A percentile compares a stretch with the other conserved stretches of the same genome.
Evolutionary conservation across 1,140 invertebrate species (phyloP).

Genomic region (Ceratosolen fusciceps): DNA sequence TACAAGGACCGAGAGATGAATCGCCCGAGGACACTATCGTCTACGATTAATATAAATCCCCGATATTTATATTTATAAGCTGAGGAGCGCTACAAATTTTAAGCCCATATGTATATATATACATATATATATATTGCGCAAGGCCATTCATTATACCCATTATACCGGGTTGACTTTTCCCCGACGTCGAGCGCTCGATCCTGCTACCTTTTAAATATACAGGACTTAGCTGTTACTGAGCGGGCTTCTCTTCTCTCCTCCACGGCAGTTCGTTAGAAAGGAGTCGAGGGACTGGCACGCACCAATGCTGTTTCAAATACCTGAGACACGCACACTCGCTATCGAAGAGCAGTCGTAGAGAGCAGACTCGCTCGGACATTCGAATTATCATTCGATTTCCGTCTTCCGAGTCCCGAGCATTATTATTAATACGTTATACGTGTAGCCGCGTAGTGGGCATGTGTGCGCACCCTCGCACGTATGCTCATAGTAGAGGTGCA

Average conservation of each 20-base stretch:
- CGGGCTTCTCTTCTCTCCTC: conserved; percentile 32
- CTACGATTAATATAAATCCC: conserved; percentile 16
- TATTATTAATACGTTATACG: background rate
- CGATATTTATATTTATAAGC: background rate
- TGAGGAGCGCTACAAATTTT: conserved; percentile 17
- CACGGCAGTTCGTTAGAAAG: conserved; percentile 40
- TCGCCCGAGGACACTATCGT: background rate
- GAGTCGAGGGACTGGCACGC: conserved; percentile 14
- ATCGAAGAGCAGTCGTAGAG: background rate
- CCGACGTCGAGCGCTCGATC: conserved; percentile 18
- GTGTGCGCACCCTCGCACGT: background rate
- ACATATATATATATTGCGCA: conserved; percentile 40
- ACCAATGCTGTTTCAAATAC: conserved; percentile 7
- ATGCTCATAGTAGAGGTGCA: background rate
- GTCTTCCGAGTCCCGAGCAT: background rate
- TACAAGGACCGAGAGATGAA: background rate
- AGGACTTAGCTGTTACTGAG: background rate
- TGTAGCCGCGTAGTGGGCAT: background rate
- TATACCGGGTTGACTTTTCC: conserved; percentile 42
- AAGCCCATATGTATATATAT: conserved; percentile 16
- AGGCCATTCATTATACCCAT: conserved; percentile 46
- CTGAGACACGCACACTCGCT: background rate
- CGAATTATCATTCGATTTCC: conserved; percentile 39
- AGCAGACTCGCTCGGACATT: conserved; percentile 11
- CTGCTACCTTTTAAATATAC: conserved; percentile 21